Evolutionary conservation across 1,140 invertebrate genomes (phyloP), one percentile per base, ranked within the genome.

Genomic region (Brachionus asplanchnoidis): DNA sequence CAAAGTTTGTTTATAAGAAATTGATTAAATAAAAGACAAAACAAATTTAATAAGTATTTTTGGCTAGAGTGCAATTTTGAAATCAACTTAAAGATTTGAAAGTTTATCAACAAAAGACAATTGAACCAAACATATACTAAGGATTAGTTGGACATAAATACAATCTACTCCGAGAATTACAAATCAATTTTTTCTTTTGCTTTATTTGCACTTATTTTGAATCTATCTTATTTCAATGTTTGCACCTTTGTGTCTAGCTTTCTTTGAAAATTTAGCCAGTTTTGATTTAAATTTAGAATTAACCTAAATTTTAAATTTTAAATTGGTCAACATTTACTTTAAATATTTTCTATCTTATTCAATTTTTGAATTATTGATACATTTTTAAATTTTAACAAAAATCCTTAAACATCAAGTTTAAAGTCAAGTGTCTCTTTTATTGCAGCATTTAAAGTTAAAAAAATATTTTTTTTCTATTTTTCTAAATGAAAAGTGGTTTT

Each of bases 11-110:
- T 60, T 60, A 60, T 60, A 20, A 60, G 53, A 60, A 20, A 60
- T 60, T 60, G 53, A 60, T 60, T 60, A 60, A 60, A 60, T 60
- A 60, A 60, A 60, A 60, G 53, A 60, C 20, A 60, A 60, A 60
- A 23, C 20, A 60, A 60, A 60, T 60, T 60, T 60, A 60, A 60
- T 60, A 60, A 60, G 53, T 60, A 23, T 7, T 60, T 60, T 60
- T 60, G 53, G 20, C 53, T 60, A 60, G 17, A 60, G 20, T 60
- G 53, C 8, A 60, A 23, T 60, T 60, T 60, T 26, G 53, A 60
- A 60, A 60, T 60, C 53, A 60, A 60, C 53, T 60, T 60, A 60
- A 26, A 60, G 53, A 60, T 60, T 60, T 60, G 53, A 60, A 60
- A 60, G 53, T 60, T 60, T 60, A 60, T 60, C 53, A 60, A 60